phyloP scores from a whole-genome alignment of 2,113 vertebrate species.

The Upupa epops region DNA sequence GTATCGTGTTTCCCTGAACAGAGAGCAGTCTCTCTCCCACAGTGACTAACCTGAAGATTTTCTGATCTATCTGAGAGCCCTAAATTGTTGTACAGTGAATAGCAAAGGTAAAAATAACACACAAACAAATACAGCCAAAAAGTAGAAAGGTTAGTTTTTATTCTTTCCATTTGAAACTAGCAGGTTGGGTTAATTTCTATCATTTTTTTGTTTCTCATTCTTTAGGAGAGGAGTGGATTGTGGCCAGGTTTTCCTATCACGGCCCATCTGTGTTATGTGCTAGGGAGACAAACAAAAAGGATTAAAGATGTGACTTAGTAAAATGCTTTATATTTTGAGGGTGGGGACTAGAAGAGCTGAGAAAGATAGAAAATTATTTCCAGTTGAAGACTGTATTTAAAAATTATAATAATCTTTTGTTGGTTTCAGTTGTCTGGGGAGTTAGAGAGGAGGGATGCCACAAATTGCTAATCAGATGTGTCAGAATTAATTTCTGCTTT shows the following conservation, averaged over 20 bases:
- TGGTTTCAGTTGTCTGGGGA: constrained; percentile 62
- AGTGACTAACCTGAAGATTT: neutral
- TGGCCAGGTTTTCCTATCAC: constrained; percentile 62
- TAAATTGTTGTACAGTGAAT: neutral
- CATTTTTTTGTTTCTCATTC: constrained; percentile 46
- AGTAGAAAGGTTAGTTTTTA: neutral
- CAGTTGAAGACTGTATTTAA: constrained; percentile 58
- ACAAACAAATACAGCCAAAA: neutral
- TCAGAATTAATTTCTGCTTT: constrained; percentile 72
- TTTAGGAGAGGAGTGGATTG: constrained; percentile 48
- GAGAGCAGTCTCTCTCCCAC: neutral
- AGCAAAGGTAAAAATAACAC: constrained; percentile 1
- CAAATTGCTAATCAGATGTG: constrained; percentile 71
- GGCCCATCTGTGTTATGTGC: constrained; percentile 59
- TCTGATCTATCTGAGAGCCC: neutral
- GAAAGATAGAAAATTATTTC: constrained; percentile 69
- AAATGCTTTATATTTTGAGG: constrained; percentile 51
- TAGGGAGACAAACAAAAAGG: constrained; percentile 60
- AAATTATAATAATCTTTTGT: constrained; percentile 63
- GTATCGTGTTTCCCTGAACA: neutral
- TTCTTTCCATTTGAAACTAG: constrained; percentile 23
- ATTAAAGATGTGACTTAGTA: constrained; percentile 59
- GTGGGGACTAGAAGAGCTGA: neutral
- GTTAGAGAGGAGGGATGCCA: constrained; percentile 65
- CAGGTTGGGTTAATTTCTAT: constrained; percentile 39